phyloP scores from a whole-genome alignment of 2,797 vertebrate genomes.

The Xenentodon cancila region DNA sequence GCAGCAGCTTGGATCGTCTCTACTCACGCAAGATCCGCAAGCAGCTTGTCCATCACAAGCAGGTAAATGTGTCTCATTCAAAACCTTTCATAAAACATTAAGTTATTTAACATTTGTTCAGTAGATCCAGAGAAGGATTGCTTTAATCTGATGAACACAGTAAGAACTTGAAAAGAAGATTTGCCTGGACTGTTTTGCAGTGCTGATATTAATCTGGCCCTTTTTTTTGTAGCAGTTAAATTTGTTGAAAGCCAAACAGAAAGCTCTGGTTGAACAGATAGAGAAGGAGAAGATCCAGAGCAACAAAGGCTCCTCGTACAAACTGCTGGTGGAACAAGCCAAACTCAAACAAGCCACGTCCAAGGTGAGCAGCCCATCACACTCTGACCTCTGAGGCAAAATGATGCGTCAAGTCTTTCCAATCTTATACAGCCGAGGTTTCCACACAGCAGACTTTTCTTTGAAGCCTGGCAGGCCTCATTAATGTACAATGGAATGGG shows the following conservation, averaged over 20 bases:
- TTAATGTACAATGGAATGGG: too few species aligned
- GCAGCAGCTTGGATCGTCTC: constrained; percentile 94
- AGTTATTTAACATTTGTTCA: too few species aligned
- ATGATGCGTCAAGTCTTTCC: not conserved
- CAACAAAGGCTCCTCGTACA: constrained; percentile 99
- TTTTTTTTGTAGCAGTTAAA: constrained; percentile 95
- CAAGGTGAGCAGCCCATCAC: constrained; percentile 84
- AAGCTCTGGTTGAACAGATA: constrained; percentile 99
- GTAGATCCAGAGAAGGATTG: not conserved
- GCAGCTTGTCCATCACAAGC: constrained; percentile 98
- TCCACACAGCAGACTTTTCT: too few species aligned
- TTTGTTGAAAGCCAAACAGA: constrained; percentile 99
- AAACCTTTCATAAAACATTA: not conserved
- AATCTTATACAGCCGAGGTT: not conserved
- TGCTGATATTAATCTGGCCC: constrained; percentile 62
- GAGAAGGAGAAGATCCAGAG: constrained; percentile 99
- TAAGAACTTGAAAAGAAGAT: too few species aligned
- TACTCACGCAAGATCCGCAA: constrained; percentile 99
- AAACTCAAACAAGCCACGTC: constrained; percentile 99
- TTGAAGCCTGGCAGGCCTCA: too few species aligned
- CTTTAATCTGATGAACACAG: not conserved
- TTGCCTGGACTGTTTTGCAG: not conserved
- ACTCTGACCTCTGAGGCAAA: not conserved
- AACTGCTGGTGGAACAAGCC: constrained; percentile 98
- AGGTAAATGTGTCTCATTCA: constrained; percentile 87